Evolutionary conservation across 2,797 vertebrate genomes (phyloP).

Genomic region (Coendou prehensilis): DNA sequence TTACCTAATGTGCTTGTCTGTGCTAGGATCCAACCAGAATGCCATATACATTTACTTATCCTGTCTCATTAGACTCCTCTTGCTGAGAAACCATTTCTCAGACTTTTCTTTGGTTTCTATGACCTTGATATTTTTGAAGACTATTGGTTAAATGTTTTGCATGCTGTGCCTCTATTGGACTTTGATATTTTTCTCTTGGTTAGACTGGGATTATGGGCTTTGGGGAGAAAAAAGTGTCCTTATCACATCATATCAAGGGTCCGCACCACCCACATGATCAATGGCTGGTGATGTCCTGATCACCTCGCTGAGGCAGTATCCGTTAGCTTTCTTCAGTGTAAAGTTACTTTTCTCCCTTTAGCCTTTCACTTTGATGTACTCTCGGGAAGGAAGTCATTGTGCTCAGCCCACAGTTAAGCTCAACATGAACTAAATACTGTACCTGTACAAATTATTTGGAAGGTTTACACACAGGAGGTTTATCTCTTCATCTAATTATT

Average conservation of each 20-base stretch:
- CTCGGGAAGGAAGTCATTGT: neutral
- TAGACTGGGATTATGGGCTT: neutral
- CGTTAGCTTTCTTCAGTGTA: neutral
- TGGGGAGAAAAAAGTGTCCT: neutral
- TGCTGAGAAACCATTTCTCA: constrained; percentile 19
- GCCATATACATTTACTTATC: neutral
- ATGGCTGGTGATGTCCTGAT: neutral
- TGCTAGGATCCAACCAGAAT: neutral
- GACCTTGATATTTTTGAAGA: neutral
- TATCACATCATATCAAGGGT: neutral
- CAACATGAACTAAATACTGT: neutral
- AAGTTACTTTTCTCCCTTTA: neutral
- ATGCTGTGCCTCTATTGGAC: neutral
- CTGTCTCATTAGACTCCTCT: neutral
- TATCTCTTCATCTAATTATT: constrained; percentile 23
- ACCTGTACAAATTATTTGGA: neutral
- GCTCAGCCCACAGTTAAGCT: neutral
- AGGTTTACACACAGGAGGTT: neutral
- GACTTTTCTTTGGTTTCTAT: neutral
- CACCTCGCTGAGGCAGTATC: neutral
- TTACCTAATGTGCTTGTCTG: neutral
- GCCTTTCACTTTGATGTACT: neutral
- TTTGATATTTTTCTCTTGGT: neutral
- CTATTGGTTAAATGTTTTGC: neutral
- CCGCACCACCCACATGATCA: neutral